Conservation (phyloP, 2,888 invertebrate genomes). For the Sesia apiformis region DNA sequence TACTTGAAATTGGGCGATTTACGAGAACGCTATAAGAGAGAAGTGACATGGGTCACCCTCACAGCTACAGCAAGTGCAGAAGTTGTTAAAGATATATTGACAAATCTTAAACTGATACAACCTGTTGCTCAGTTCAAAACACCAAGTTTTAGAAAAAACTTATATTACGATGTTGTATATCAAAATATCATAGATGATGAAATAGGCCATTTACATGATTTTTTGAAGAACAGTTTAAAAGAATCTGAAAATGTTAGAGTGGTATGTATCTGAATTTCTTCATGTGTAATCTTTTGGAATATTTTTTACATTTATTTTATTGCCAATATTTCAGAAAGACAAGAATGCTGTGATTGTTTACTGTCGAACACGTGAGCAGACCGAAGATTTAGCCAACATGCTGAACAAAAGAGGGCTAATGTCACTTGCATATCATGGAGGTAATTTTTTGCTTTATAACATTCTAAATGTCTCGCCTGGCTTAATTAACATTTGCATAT, state of each 20-base stretch:
- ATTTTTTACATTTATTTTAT: constrained; percentile 1
- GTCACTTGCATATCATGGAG: constrained; percentile 93
- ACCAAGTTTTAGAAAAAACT: constrained; percentile 92
- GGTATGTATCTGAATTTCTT: constrained; percentile 38
- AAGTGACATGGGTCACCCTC: constrained; percentile 89
- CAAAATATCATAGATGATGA: constrained; percentile 89
- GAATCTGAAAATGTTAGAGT: constrained; percentile 66
- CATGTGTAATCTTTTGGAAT: not conserved
- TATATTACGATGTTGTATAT: constrained; percentile 95
- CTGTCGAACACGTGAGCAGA: constrained; percentile 94
- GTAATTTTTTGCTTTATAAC: constrained; percentile 37
- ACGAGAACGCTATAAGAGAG: constrained; percentile 70
- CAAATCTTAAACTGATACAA: constrained; percentile 79
- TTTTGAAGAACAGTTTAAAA: constrained; percentile 79
- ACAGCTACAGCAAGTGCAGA: constrained; percentile 93
- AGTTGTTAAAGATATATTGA: constrained; percentile 88
- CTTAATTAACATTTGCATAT: too few species aligned
- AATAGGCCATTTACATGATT: constrained; percentile 84
- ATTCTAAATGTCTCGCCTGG: too few species aligned
- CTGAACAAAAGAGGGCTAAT: constrained; percentile 83
- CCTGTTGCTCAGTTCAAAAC: constrained; percentile 85
- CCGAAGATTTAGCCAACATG: constrained; percentile 86
- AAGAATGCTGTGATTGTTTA: constrained; percentile 92
- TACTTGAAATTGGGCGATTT: constrained; percentile 88
- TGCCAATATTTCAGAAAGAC: constrained; percentile 51